phyloP scores from a whole-genome alignment of 2,888 invertebrate genomes.

The Cephus pygmeus region DNA sequence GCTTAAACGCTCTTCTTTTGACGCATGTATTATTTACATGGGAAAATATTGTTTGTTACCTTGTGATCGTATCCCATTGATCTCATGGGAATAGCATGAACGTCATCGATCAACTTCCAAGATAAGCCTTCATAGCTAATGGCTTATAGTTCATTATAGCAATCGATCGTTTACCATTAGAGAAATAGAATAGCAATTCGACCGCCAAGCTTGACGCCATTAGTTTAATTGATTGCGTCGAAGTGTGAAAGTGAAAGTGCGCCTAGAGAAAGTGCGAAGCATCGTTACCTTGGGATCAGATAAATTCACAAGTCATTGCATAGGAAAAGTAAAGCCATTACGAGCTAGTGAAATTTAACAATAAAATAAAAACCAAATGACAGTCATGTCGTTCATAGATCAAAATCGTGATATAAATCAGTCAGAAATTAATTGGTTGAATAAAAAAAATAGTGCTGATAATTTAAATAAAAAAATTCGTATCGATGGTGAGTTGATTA shows the following conservation, averaged over 20 bases:
- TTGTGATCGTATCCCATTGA: background rate
- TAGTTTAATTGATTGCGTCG: background rate
- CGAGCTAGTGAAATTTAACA: background rate
- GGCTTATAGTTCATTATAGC: background rate
- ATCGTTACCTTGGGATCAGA: background rate
- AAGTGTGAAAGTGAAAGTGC: background rate
- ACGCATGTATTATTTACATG: background rate
- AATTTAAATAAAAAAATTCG: background rate
- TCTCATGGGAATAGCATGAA: background rate
- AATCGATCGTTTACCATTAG: background rate
- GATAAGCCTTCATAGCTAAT: background rate
- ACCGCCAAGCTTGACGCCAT: background rate
- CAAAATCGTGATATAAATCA: background rate
- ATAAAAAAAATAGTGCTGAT: background rate
- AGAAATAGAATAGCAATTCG: background rate
- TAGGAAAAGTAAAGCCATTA: background rate
- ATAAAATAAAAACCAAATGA: background rate
- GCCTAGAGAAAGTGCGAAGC: background rate
- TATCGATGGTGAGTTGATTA: background rate
- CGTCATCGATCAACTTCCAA: background rate
- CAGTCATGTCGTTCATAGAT: background rate
- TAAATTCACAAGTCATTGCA: background rate
- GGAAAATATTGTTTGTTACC: background rate
- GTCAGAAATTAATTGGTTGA: background rate
- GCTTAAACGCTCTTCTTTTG: background rate